A percentile compares a stretch with the other conserved stretches of the same genome.
Evolutionary conservation across 23 tunicate genomes (phyloP).

Genomic region (Corella eumyota): DNA sequence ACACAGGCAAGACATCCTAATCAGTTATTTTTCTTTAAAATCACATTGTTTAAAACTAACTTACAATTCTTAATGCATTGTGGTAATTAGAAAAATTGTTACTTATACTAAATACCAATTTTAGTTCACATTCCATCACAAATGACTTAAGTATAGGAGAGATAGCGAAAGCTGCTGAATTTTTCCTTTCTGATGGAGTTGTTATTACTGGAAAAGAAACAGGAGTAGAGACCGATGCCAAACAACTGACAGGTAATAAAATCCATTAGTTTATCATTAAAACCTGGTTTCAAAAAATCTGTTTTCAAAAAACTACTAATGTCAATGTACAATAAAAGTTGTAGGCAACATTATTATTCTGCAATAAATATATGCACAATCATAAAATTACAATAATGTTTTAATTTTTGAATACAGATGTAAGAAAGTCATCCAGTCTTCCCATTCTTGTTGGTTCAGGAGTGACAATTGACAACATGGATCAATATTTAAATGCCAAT

Average conservation of each 20-base stretch:
- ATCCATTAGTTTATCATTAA: background rate
- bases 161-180: slow-evolving; percentile 60
- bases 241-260: slow-evolving; percentile 28
- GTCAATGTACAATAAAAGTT: too few species aligned
- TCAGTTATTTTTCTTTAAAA: too few species aligned
- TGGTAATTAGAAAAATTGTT: background rate
- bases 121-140: slow-evolving; percentile 82
- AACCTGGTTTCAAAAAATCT: too few species aligned
- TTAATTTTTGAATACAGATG: too few species aligned
- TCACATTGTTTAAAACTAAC: too few species aligned
- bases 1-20: slow-evolving; percentile 54
- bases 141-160: slow-evolving; percentile 45
- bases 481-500: slow-evolving; percentile 13
- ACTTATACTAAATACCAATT: background rate
- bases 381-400: too few species aligned
- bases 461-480: slow-evolving; percentile 49
- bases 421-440: too few species aligned
- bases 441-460: slow-evolving; percentile 92
- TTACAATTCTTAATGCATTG: too few species aligned
- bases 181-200: slow-evolving; percentile 78
- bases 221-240: slow-evolving; percentile 21
- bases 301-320: too few species aligned
- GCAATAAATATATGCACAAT: too few species aligned
- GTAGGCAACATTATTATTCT: too few species aligned
- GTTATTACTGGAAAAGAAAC: slow-evolving; percentile 76